Conservation (phyloP, 2,113 vertebrate species). For the Serilophus lunatus region DNA sequence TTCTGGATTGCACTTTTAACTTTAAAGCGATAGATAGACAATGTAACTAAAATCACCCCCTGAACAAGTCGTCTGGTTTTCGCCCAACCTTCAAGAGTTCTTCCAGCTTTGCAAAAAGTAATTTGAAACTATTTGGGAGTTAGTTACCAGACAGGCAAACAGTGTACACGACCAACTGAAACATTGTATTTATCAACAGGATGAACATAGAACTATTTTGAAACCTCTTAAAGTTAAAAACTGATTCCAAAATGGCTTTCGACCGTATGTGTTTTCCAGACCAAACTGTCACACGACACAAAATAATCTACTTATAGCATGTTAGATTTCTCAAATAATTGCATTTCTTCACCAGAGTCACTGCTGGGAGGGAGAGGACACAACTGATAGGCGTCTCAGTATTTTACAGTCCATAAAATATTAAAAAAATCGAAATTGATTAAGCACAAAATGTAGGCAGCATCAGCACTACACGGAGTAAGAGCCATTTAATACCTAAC, state of each 20-base stretch:
- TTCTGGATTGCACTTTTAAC: background rate
- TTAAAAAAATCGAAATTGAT: background rate
- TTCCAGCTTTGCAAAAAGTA: background rate
- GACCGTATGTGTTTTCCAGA: accelerated
- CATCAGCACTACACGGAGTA: background rate
- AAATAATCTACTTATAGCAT: background rate
- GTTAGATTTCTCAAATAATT: background rate
- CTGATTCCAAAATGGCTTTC: background rate
- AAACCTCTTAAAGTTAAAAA: background rate
- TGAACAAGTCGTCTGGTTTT: background rate
- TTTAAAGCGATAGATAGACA: background rate
- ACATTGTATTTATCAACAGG: accelerated
- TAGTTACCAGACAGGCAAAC: background rate
- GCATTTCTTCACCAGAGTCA: background rate
- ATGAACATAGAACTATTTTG: accelerated
- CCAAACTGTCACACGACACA: background rate
- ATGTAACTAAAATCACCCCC: background rate
- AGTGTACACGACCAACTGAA: background rate
- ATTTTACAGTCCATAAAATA: background rate
- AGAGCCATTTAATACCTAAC: background rate
- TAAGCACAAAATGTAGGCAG: background rate
- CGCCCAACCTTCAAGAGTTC: background rate
- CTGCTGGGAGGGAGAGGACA: background rate
- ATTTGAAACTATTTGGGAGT: background rate
- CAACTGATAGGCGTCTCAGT: background rate